Percentiles rank a stretch among this genome's conserved stretches.
These are phyloP conservation scores for Abrostola triplasia DNA, from an alignment of 2,888 invertebrate genomes.

Conservation along the genomic window DNA sequence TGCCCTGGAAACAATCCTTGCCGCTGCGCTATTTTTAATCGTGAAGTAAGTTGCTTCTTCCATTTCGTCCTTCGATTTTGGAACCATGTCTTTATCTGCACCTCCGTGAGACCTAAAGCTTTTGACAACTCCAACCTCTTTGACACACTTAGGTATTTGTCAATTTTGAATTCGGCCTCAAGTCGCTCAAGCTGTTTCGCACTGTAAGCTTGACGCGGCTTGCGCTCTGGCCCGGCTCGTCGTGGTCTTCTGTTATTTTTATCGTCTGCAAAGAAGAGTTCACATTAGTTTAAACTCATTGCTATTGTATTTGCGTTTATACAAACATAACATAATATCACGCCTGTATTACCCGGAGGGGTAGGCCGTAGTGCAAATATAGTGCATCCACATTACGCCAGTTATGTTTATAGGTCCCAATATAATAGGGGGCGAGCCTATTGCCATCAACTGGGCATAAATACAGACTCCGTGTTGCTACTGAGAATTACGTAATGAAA, in stretches of 20 bases:
- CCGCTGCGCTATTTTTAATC: constrained; percentile 95
- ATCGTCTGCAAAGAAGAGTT: constrained; percentile 89
- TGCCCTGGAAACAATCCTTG: constrained; percentile 93
- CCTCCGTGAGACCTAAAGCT: constrained; percentile 95
- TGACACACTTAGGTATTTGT: constrained; percentile 98
- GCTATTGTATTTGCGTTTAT: constrained; percentile 24
- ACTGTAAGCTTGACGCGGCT: constrained; percentile 98
- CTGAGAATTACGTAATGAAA: too few species aligned
- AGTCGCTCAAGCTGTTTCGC: constrained; percentile 97
- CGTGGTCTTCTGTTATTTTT: constrained; percentile 94
- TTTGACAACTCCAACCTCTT: constrained; percentile 98
- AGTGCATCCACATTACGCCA: too few species aligned
- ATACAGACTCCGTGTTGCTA: too few species aligned
- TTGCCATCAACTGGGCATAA: too few species aligned
- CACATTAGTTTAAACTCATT: constrained; percentile 20
- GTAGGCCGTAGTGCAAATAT: too few species aligned
- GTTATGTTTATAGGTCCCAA: too few species aligned
- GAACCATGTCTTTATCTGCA: constrained; percentile 99
- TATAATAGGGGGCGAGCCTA: too few species aligned
- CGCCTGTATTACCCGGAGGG: too few species aligned
- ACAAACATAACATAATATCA: too few species aligned
- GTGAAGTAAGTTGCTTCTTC: constrained; percentile 98
- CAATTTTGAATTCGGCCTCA: constrained; percentile 97
- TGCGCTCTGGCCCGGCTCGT: constrained; percentile 96
- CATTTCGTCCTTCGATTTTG: constrained; percentile 98